Evolutionary conservation across 2,797 vertebrate species (phyloP), one percentile per base, ranked within the genome.

Genomic region (Rhinella marina): DNA sequence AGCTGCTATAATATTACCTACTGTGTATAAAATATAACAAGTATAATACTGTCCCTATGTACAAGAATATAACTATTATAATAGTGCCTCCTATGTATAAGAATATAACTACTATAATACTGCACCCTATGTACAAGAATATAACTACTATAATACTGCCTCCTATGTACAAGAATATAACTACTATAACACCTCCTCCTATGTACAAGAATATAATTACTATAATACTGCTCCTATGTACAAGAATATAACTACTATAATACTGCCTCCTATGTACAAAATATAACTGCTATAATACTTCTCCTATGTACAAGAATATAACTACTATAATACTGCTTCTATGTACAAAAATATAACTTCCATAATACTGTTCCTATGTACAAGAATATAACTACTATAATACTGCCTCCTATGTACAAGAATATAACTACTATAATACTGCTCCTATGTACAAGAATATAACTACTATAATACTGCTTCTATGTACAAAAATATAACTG

Each of bases 21-120:
- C 61, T 62, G n/a, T 62, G 11, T 11, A 62, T 7, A 62, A 23
- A 62, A 62, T 62, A 62, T 62, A n/a, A 62, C 61, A n/a, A 62
- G 7, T 62, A 70, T 70, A 70, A 70, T 70, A 70, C 66, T 70
- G 25, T 27, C 7, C 66, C 23, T 62, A n/a, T 62, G 3, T 70
- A 70, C 27, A 17, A 70, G 66, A 70, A 70, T 70, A 70, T 70
- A 70, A 70, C 66, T 70, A 70, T 27, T 70, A 70, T 70, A 68
- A 68, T 68, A 68, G 25, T 68, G 64, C 64, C 52, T 27, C 64
- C 11, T 68, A 68, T 68, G 10, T 68, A 68, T 3, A 68, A 68
- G 66, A 70, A 70, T 70, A 70, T 70, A 70, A 70, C 66, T 29
- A 68, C 64, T 68, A 68, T 68, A 68, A 27, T 68, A 68, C 64